Evolutionary conservation across 2,797 vertebrate genomes (phyloP).

Genomic region (Platalea minor): DNA sequence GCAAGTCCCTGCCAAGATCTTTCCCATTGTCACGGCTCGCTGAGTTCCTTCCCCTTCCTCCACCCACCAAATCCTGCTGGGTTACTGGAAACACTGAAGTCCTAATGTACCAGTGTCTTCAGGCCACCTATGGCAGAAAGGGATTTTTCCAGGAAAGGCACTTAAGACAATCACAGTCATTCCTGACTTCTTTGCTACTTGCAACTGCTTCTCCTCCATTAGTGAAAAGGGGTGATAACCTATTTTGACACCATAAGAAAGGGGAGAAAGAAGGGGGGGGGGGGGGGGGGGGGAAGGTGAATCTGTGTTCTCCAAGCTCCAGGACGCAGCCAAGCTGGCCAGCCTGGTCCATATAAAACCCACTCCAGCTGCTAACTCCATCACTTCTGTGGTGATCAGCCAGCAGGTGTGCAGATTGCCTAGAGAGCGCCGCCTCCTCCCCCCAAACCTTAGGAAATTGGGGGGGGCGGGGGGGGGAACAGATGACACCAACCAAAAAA

Average conservation of each 20-base stretch:
- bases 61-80: constrained; percentile 65
- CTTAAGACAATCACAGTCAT: neutral
- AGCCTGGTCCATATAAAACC: neutral
- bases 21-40: constrained; percentile 31
- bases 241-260: neutral
- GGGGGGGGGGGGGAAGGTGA: no score
- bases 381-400: neutral
- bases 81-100: constrained; percentile 56
- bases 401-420: neutral
- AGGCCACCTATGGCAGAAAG: constrained; percentile 13
- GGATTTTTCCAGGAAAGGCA: constrained; percentile 44
- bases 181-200: neutral
- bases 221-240: neutral
- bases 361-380: neutral
- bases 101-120: constrained; percentile 10
- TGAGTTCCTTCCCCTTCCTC: constrained; percentile 63
- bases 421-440: neutral
- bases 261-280: neutral
- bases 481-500: neutral
- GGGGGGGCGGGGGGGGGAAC: no score
- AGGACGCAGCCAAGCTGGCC: neutral
- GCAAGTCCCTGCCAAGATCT: constrained; percentile 40
- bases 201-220: neutral
- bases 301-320: neutral
- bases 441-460: neutral